Percentiles rank a stretch among this genome's conserved stretches.
Evolutionary conservation across 1,140 invertebrate genomes (phyloP).

Genomic region (Eumaeus atala): DNA sequence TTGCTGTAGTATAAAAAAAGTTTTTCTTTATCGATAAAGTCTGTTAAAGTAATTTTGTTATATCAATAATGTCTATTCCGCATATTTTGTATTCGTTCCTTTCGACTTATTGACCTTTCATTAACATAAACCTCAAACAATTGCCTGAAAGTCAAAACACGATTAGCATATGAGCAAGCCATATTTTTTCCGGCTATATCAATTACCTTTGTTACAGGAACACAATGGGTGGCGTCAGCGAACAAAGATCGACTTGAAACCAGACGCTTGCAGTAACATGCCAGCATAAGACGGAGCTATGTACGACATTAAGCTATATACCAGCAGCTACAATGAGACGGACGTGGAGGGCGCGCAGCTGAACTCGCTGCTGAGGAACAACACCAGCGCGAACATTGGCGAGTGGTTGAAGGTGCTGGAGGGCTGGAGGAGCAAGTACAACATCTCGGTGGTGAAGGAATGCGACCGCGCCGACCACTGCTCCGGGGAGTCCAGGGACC

Average conservation of each 20-base stretch:
- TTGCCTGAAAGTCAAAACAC: too few species aligned
- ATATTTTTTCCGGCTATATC: too few species aligned
- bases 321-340: conserved; percentile 24
- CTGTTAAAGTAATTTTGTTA: too few species aligned
- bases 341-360: conserved; percentile 48
- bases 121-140: too few species aligned
- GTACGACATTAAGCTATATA: conserved; percentile 4
- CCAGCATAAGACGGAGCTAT: conserved; percentile 26
- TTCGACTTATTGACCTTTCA: too few species aligned
- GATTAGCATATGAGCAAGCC: too few species aligned
- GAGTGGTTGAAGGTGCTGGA: conserved; percentile 46
- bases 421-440: conserved; percentile 47
- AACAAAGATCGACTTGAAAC: neutral
- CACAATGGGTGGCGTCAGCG: neutral
- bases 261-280: too few species aligned
- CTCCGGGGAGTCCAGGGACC: conserved; percentile 49
- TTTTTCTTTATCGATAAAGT: too few species aligned
- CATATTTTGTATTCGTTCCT: too few species aligned
- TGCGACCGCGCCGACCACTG: conserved; percentile 56
- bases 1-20: too few species aligned
- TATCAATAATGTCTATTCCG: too few species aligned
- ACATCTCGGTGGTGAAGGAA: conserved; percentile 52
- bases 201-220: neutral
- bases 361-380: conserved; percentile 47
- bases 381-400: conserved; percentile 44